Percentiles rank a stretch among this genome's conserved stretches.
Conservation (phyloP, 30 jellyfish, hydroid and myxozoan species). For the Haliclystus octoradiatus region DNA sequence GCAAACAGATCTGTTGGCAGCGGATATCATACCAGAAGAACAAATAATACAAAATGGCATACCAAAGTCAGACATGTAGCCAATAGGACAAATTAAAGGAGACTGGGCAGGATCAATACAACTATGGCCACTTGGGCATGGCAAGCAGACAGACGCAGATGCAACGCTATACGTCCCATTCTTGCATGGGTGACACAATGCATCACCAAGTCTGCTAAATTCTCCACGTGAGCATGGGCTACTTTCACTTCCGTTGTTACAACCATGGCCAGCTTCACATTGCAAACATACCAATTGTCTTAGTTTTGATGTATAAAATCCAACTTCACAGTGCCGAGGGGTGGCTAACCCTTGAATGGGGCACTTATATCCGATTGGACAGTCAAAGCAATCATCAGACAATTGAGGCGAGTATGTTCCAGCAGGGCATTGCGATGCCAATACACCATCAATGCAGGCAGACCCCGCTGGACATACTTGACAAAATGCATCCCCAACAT, state of each 20-base stretch:
- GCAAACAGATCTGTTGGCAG: conserved; percentile 79
- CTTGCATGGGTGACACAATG: conserved; percentile 27
- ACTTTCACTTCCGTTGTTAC: conserved; percentile 52
- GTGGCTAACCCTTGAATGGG: conserved; percentile 42
- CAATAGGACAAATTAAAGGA: conserved; percentile 74
- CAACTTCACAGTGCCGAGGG: conserved; percentile 62
- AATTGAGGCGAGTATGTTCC: conserved; percentile 74
- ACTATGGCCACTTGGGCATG: conserved; percentile 82
- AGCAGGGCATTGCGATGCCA: conserved; percentile 54
- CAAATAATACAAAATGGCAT: conserved; percentile 56
- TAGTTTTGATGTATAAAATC: conserved; percentile 54
- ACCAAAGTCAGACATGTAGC: conserved; percentile 62
- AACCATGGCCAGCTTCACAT: conserved; percentile 85
- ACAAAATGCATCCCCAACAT: conserved; percentile 73
- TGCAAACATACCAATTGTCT: conserved; percentile 59
- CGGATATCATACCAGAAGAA: conserved; percentile 37
- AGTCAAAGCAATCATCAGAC: conserved; percentile 49
- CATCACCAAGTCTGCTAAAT: conserved; percentile 60
- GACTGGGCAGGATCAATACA: conserved; percentile 63
- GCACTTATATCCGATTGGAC: conserved; percentile 86
- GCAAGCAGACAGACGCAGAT: conserved; percentile 67
- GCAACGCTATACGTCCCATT: conserved; percentile 26
- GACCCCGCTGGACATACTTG: conserved; percentile 89
- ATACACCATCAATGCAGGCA: conserved; percentile 71
- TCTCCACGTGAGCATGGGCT: conserved; percentile 66